These are phyloP conservation scores for Dasyurus viverrinus DNA, from an alignment of 2,113 vertebrate genomes.

Conservation along the genomic window DNA sequence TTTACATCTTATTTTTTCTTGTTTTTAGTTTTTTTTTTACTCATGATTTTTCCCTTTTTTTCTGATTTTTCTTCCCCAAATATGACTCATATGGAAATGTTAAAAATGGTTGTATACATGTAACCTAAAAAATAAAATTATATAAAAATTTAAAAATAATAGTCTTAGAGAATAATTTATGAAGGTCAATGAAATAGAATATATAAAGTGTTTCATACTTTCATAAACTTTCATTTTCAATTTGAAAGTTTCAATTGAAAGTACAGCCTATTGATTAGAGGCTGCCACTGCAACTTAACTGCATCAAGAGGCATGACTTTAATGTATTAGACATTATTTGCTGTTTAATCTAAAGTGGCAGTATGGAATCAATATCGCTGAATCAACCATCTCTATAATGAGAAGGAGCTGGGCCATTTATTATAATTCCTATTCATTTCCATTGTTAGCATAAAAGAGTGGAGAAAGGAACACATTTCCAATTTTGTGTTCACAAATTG, in stretches of 20 bases:
- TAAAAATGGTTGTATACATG: no score
- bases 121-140: no score
- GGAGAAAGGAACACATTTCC: background rate
- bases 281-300: constrained; percentile 30
- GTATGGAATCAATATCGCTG: constrained; percentile 55
- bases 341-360: constrained; percentile 54
- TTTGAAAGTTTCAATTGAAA: background rate
- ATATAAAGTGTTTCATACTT: background rate
- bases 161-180: background rate
- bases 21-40: no score
- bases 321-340: constrained; percentile 49
- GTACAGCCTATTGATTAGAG: background rate
- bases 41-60: no score
- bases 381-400: constrained; percentile 53
- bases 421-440: background rate
- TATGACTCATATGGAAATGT: no score
- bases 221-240: no score
- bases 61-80: no score
- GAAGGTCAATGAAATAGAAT: background rate
- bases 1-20: no score
- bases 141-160: background rate
- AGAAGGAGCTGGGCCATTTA: background rate
- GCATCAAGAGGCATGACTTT: background rate
- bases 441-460: background rate
- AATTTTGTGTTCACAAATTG: no score